Percentiles rank a stretch among this genome's conserved stretches.
Evolutionary conservation across 2,797 vertebrate genomes (phyloP).

Genomic region (Myiothlypis coronata): DNA sequence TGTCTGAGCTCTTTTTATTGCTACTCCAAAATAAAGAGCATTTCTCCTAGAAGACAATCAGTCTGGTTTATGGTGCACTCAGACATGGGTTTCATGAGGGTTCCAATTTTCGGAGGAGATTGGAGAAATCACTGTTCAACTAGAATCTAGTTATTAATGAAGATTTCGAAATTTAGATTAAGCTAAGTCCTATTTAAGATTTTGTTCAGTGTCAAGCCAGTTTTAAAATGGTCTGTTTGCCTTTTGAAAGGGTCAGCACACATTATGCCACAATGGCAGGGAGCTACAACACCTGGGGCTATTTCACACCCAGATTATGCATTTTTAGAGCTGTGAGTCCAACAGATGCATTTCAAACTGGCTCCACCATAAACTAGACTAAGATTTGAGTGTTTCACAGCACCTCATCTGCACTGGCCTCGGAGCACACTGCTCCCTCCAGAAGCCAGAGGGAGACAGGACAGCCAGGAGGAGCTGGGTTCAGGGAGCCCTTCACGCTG

Average conservation of each 20-base stretch:
- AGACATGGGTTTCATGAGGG: background rate
- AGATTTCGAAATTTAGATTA: background rate
- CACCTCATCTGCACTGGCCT: background rate
- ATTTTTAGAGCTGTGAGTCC: background rate
- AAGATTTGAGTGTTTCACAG: background rate
- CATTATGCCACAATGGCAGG: background rate
- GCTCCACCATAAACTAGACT: background rate
- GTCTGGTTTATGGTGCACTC: constrained; percentile 64
- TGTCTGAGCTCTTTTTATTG: constrained; percentile 75
- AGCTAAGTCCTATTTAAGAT: background rate
- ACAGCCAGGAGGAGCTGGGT: background rate
- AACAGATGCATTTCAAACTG: constrained; percentile 55
- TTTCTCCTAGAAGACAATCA: constrained; percentile 82
- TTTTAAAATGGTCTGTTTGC: constrained; percentile 49
- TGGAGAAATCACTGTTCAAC: constrained; percentile 4
- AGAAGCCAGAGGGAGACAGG: background rate
- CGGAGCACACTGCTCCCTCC: constrained; percentile 17
- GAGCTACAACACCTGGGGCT: accelerated
- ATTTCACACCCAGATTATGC: accelerated
- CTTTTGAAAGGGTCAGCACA: background rate
- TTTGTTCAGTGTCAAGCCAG: constrained; percentile 11
- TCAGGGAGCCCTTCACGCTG: background rate
- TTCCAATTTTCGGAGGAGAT: background rate
- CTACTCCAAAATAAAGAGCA: constrained; percentile 79
- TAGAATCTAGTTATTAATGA: constrained; percentile 17